Base-by-base conservation (phyloP, 23 tunicate species). In the Halocynthia roretzi region DNA sequence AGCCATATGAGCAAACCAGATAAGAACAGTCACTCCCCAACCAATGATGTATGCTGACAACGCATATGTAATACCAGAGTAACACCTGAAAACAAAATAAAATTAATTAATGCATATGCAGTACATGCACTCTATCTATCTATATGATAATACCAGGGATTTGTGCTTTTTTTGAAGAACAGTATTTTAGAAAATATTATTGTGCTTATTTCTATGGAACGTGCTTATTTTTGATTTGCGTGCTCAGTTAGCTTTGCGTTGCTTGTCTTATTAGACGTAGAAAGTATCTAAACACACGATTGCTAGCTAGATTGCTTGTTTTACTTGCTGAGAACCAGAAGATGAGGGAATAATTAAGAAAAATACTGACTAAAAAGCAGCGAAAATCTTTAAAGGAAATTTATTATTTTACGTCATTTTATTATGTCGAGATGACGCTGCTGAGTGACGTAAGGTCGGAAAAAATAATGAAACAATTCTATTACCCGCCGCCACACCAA, bases 31-130 rank as follows among this genome's bases (percentile, higher is more conserved):
- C 54, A 82, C 80, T 10, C 83, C 67, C 94, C 94, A 87, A 4
- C 83, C 94, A 10, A 87, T 80, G 70, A 85, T 75, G 76, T 81
- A 87, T 54, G 83, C 94, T 21, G 79, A 68, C 64, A 87, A 57
- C 15, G 86, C 80, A 67, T 82, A 87, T 7, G 80, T 82, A 15
- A 82, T 49, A 6, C 71, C 93, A 54, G 18, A n/a, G 8, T 64
- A 69, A 52, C 86, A 82, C 50, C 91, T 86, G 81, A 8, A 62
- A 72, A 10, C 14, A 53, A 77, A 12, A n/a, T 22, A 58, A 50
- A 50, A 51, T 50, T 0, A 12, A 48, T 72, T 0, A 10, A 50
- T 50, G n/a, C 14, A 51, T 15, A 2, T 40, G 2, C 15, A 11
- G 18, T 67, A 67, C 12, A 67, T 10, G 71, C 18, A 19, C 17